phyloP scores from a whole-genome alignment of 2,797 vertebrate species.

The Poeciliopsis turneri region DNA sequence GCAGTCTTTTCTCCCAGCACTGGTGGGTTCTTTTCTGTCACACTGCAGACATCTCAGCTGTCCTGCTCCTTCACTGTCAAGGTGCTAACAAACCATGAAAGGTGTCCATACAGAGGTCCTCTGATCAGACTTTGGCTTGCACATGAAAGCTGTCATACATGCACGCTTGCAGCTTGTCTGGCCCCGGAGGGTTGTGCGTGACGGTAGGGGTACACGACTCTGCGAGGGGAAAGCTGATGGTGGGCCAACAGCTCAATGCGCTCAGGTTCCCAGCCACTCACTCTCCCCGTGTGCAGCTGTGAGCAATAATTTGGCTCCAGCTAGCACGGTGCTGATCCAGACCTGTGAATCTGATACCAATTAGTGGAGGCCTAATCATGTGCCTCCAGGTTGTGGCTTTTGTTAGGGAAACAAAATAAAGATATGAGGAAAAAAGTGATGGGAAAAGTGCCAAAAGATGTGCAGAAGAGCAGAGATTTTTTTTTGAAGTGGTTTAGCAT shows the following conservation, averaged over 20 bases:
- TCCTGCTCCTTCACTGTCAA: slow-evolving; percentile 65
- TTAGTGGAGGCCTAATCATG: slow-evolving; percentile 77
- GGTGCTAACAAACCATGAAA: slow-evolving; percentile 72
- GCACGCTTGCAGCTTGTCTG: slow-evolving; percentile 39
- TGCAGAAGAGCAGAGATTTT: slow-evolving; percentile 53
- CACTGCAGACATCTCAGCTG: slow-evolving; percentile 62
- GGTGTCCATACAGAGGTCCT: slow-evolving; percentile 67
- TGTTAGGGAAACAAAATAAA: slow-evolving; percentile 58
- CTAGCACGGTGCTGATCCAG: slow-evolving; percentile 59
- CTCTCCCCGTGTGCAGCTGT: slow-evolving; percentile 64
- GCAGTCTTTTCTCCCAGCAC: slow-evolving; percentile 29
- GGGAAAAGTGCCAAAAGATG: slow-evolving; percentile 27
- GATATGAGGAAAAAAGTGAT: slow-evolving; percentile 20
- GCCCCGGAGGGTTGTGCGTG: slow-evolving; percentile 40
- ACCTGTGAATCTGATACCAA: slow-evolving; percentile 81
- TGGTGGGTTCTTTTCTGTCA: slow-evolving; percentile 35
- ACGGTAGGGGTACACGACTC: slow-evolving; percentile 55
- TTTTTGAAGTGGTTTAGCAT: slow-evolving; percentile 66
- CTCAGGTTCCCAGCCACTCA: slow-evolving; percentile 46
- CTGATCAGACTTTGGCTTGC: slow-evolving; percentile 68
- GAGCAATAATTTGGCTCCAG: slow-evolving; percentile 66
- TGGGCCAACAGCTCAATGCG: slow-evolving; percentile 60
- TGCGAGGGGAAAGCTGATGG: slow-evolving; percentile 51
- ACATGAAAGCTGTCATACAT: slow-evolving; percentile 65
- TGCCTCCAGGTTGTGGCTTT: slow-evolving; percentile 71